Base-by-base conservation (phyloP, 2,113 vertebrate genomes). In the Diphyllodes magnificus region DNA sequence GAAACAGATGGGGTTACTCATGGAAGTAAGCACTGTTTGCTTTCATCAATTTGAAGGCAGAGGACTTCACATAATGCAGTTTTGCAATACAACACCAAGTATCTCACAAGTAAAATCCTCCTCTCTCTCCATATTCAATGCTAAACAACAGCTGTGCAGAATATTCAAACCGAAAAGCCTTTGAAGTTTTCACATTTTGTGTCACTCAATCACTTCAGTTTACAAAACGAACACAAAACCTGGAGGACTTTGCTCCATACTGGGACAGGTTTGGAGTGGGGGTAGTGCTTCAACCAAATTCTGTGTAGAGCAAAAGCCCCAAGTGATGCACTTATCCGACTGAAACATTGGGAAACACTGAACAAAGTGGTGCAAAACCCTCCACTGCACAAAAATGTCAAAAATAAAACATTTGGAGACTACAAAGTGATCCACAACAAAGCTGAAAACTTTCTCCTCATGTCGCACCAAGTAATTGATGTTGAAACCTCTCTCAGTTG, bases 141-240 rank as follows among this genome's bases (percentile, higher is more conserved):
- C 61, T 91, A 89, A 86, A 91, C 59, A 93, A 90, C 92, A 96
- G 92, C 88, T 93, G 94, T 79, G 86, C 49, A 84, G 77, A 92
- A 93, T 76, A 82, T 76, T 89, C 92, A 92, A 69, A 82, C 40
- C 21, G 37, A 70, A 64, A 78, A 40, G 40, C 13, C 65, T 91
- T 92, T 93, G 83, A 96, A 88, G 83, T 88, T 91, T 83, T 66
- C 81, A 80, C 39, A 49, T 81, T 84, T 86, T 82, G 56, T 91
- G 81, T 76, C 76, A 68, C 40, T 91, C 69, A 82, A 82, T 92
- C 69, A 56, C 28, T 13, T 57, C 88, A 68, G 44, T 91, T 95
- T 92, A 94, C 77, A 94, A 92, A 95, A 86, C 3, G 35, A 83
- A 68, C 42, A 64, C 23, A 89, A 94, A 89, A 86, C 65, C 80